These are phyloP conservation scores for Entelurus aequoreus DNA, from an alignment of 2,113 vertebrate genomes.

Conservation along the genomic window DNA sequence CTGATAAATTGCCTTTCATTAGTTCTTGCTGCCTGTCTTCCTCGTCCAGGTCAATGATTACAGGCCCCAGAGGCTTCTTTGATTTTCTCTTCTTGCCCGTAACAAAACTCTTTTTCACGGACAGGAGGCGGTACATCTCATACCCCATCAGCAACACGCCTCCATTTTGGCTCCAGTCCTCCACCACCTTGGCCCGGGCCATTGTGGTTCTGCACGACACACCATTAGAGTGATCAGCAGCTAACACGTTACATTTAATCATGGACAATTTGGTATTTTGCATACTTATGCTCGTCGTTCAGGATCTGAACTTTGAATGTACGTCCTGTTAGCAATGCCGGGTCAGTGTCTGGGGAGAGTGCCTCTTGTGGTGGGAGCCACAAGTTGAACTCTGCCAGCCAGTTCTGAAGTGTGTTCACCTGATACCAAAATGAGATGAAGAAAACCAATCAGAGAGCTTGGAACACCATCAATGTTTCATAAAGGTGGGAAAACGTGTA, in stretches of 20 bases:
- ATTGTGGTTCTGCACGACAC: constrained; percentile 77
- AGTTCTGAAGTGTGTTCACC: constrained; percentile 98
- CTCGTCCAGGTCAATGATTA: constrained; percentile 98
- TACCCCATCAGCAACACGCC: constrained; percentile 97
- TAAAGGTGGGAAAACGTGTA: not conserved
- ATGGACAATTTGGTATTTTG: not conserved
- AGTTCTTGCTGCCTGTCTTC: constrained; percentile 96
- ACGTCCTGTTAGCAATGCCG: constrained; percentile 76
- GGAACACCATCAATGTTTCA: too few species aligned
- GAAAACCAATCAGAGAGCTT: not conserved
- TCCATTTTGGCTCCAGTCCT: constrained; percentile 89
- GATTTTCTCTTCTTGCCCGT: constrained; percentile 93
- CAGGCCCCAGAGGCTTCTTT: constrained; percentile 91
- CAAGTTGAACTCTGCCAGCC: constrained; percentile 95
- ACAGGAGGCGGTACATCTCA: constrained; percentile 97
- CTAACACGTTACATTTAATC: not conserved
- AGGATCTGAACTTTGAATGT: constrained; percentile 91
- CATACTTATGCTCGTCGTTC: constrained; percentile 97
- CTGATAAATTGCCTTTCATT: constrained; percentile 79
- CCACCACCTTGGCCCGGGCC: constrained; percentile 92
- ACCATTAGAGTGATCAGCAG: constrained; percentile 10
- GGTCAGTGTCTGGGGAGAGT: constrained; percentile 80
- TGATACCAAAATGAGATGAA: constrained; percentile 39
- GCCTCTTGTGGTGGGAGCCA: constrained; percentile 90
- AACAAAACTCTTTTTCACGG: constrained; percentile 96